Evolutionary conservation across 2,888 invertebrate genomes (phyloP).

Genomic region (Eristalinus aeneus): DNA sequence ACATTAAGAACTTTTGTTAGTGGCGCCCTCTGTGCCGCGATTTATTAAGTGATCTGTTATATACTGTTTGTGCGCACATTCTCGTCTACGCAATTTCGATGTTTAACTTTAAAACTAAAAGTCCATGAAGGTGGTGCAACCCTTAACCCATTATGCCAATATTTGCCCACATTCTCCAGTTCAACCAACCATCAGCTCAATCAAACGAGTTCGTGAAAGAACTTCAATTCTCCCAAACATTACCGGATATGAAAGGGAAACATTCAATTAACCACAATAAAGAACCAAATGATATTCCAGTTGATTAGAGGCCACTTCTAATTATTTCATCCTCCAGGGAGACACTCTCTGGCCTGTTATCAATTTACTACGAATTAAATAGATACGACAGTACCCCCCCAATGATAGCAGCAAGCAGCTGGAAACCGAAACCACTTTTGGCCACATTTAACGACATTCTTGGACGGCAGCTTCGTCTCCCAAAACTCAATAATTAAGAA

Average conservation of each 20-base stretch:
- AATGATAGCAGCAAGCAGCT: not conserved
- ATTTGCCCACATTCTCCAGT: too few species aligned
- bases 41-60: too few species aligned
- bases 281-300: not conserved
- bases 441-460: slow-evolving; percentile 41
- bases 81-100: too few species aligned
- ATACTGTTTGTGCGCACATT: too few species aligned
- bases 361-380: slow-evolving; percentile 14
- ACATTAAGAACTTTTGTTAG: too few species aligned
- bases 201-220: too few species aligned
- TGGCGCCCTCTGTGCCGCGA: too few species aligned
- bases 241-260: not conserved
- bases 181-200: too few species aligned
- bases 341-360: not conserved
- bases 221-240: too few species aligned
- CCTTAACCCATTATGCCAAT: too few species aligned
- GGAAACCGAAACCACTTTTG: slow-evolving; percentile 38
- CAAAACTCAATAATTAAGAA: slow-evolving; percentile 63
- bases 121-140: too few species aligned
- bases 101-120: too few species aligned
- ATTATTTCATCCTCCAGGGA: not conserved
- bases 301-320: slow-evolving; percentile 9
- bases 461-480: not conserved
- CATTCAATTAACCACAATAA: not conserved
- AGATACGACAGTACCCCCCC: slow-evolving; percentile 19